These are phyloP conservation scores for Drosophila parabipectinata DNA, from an alignment of 1,140 invertebrate species.

Conservation along the genomic window DNA sequence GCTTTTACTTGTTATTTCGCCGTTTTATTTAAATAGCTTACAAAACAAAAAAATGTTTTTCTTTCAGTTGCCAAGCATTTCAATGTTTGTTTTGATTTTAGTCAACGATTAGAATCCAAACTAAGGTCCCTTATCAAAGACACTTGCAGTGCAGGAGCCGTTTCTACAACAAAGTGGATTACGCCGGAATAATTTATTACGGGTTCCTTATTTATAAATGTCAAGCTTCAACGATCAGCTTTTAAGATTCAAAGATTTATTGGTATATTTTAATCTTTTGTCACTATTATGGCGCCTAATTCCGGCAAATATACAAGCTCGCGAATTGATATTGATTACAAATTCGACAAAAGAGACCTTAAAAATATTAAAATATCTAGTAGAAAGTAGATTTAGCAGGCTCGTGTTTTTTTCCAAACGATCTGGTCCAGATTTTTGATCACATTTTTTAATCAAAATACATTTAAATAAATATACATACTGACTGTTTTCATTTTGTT, in stretches of 20 bases:
- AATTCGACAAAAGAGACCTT: constrained; percentile 12
- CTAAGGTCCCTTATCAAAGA: constrained; percentile 27
- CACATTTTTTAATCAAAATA: constrained; percentile 17
- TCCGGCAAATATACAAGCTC: constrained; percentile 53
- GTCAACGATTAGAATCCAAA: constrained; percentile 23
- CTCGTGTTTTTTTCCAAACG: constrained; percentile 7
- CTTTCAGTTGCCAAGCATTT: background rate
- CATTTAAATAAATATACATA: constrained; percentile 20
- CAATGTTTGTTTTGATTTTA: constrained; percentile 31
- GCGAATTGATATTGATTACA: constrained; percentile 13
- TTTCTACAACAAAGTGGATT: constrained; percentile 37
- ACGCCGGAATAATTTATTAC: constrained; percentile 62
- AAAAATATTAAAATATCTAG: constrained; percentile 12
- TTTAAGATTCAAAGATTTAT: constrained; percentile 62
- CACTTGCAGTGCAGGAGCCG: constrained; percentile 26
- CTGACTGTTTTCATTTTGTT: constrained; percentile 8
- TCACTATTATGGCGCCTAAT: constrained; percentile 62
- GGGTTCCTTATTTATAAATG: constrained; percentile 43
- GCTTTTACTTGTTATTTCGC: too few species aligned
- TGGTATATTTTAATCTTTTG: constrained; percentile 71
- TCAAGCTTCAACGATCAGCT: constrained; percentile 13
- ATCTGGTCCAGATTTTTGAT: constrained; percentile 24
- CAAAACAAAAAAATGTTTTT: background rate
- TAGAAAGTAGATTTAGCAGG: constrained; percentile 54
- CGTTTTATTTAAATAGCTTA: background rate